A percentile compares a stretch with the other conserved stretches of the same genome.
phyloP scores from a whole-genome alignment of 2,113 vertebrate species.

The Varanus salvator region DNA sequence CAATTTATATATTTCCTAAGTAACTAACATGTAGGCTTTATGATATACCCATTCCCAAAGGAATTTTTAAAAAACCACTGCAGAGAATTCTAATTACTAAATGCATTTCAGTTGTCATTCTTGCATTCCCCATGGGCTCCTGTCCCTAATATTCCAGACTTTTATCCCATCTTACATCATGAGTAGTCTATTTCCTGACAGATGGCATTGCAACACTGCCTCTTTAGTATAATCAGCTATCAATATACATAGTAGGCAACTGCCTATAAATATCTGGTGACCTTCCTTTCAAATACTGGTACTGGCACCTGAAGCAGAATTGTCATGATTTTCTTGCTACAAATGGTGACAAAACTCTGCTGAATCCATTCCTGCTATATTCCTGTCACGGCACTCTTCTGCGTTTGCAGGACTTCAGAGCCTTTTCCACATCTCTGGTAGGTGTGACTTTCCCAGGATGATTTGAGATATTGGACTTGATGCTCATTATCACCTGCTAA shows the following conservation, averaged over 20 bases:
- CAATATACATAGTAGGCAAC: not conserved
- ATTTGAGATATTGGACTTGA: slow-evolving; percentile 65
- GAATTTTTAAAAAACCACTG: not conserved
- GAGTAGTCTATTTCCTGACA: not conserved
- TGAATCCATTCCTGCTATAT: slow-evolving; percentile 30
- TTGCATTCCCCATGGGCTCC: not conserved
- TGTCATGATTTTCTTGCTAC: slow-evolving; percentile 20
- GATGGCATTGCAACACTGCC: too few relatives aligned
- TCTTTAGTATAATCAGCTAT: not conserved
- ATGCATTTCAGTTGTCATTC: not conserved
- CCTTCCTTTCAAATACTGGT: slow-evolving; percentile 16
- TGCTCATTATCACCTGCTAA: slow-evolving; percentile 79
- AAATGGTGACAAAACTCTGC: slow-evolving; percentile 36
- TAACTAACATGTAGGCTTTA: not conserved
- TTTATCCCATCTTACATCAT: not conserved
- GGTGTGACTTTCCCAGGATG: slow-evolving; percentile 62
- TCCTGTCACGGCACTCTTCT: slow-evolving; percentile 22
- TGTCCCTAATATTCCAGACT: not conserved
- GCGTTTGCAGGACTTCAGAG: slow-evolving; percentile 34
- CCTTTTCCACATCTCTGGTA: slow-evolving; percentile 51
- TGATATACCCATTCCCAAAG: not conserved
- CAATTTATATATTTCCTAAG: not conserved
- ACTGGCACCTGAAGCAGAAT: not conserved
- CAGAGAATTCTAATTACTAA: slow-evolving; percentile 3
- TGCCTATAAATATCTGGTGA: not conserved